Evolutionary conservation across 2,888 invertebrate species (phyloP).

Genomic region (Notodonta ziczac): DNA sequence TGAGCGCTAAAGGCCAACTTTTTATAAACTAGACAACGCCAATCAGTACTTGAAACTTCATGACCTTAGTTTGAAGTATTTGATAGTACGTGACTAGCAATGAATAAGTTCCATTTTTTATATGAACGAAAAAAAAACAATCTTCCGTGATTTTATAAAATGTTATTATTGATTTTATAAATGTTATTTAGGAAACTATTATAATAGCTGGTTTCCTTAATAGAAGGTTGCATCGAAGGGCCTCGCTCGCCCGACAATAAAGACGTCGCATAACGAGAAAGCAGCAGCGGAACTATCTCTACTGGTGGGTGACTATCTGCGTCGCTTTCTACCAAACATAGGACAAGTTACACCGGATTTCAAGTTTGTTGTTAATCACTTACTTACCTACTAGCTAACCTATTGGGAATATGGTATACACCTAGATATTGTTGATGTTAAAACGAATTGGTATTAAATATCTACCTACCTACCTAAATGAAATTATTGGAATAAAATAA

Average conservation of each 20-base stretch:
- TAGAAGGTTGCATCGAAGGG: constrained; percentile 12
- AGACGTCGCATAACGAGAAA: constrained; percentile 30
- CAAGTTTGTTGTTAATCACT: constrained; percentile 8
- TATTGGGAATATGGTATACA: too few relatives aligned
- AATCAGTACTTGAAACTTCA: constrained; percentile 7
- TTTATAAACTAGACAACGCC: constrained; percentile 8
- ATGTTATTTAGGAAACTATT: not conserved
- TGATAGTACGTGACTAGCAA: constrained; percentile 6
- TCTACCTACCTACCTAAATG: too few relatives aligned
- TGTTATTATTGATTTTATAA: too few relatives aligned
- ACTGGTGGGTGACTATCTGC: not conserved
- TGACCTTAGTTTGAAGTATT: constrained; percentile 1
- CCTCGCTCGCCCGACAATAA: constrained; percentile 11
- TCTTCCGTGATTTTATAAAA: not conserved
- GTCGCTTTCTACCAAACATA: constrained; percentile 37
- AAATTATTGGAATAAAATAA: too few relatives aligned
- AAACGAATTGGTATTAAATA: too few relatives aligned
- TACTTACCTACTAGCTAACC: too few relatives aligned
- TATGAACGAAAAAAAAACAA: not conserved
- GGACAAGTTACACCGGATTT: constrained; percentile 40
- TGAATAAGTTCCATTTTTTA: not conserved
- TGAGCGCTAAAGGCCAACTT: constrained; percentile 1
- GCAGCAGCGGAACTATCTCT: constrained; percentile 30
- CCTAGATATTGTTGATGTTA: too few relatives aligned
- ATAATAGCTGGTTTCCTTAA: constrained; percentile 7